phyloP scores from a whole-genome alignment of 2,888 invertebrate genomes.

The Timandra comae region DNA sequence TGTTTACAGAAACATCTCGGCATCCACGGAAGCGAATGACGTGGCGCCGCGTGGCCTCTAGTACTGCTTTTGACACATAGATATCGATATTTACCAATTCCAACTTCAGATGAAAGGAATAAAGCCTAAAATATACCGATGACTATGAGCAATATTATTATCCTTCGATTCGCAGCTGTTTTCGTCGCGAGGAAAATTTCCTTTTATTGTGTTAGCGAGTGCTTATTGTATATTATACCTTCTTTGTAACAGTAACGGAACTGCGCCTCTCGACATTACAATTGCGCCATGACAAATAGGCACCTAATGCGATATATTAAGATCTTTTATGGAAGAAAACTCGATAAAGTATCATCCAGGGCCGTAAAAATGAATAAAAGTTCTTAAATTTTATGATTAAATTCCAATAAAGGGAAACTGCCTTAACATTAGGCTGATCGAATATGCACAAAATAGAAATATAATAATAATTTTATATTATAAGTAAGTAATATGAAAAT shows the following conservation, averaged over 20 bases:
- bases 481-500: slow-evolving; percentile 1
- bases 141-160: slow-evolving; percentile 38
- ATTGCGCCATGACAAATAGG: slow-evolving; percentile 61
- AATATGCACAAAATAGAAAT: no score
- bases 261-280: slow-evolving; percentile 49
- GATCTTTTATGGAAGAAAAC: slow-evolving; percentile 36
- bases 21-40: slow-evolving; percentile 37
- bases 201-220: slow-evolving; percentile 68
- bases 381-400: slow-evolving; percentile 39
- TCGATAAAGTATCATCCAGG: no score
- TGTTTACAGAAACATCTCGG: slow-evolving; percentile 32
- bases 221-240: slow-evolving; percentile 66
- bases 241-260: slow-evolving; percentile 48
- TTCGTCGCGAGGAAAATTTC: slow-evolving; percentile 53
- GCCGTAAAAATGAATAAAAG: no score
- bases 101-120: slow-evolving; percentile 32
- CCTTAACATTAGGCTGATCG: no score
- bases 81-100: slow-evolving; percentile 27
- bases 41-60: slow-evolving; percentile 31
- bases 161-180: slow-evolving; percentile 42
- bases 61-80: slow-evolving; percentile 36
- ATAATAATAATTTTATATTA: no score
- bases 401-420: no score
- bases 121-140: slow-evolving; percentile 41
- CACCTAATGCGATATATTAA: slow-evolving; percentile 49